Evolutionary conservation across 2,888 invertebrate species (phyloP), one percentile per base, ranked within the genome.

Genomic region (Synergus laeviventris): DNA sequence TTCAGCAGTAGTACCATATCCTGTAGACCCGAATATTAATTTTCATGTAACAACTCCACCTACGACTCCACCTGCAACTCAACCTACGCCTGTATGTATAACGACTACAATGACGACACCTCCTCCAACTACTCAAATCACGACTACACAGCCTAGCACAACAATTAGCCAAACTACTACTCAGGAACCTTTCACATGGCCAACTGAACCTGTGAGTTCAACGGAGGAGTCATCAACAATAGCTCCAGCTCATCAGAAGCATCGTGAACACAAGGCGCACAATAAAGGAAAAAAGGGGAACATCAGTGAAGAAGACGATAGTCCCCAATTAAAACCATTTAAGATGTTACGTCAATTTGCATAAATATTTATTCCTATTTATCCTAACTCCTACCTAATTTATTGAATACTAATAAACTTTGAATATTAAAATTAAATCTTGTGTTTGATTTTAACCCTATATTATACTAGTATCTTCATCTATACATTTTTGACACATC

Each of bases 381-480:
- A 14, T 14, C 3, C 21, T 8, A 59, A 59, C 18, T 24, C 2
- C 24, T 21, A 12, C 14, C 12, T 59, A 21, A 59, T 59, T 59
- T 59, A 59, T 59, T 59, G 5, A 24, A 24, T 24, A 24, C 56
- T 59, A 59, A 59, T 59, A 59, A 59, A 59, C 5, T 59, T 59
- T 5, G 2, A 1, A 2, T 3, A 8, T 14, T 1, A 1, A 21
- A 59, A 59, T 12, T 59, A 14, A 59, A 24, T 24, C 1, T 59
- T 59, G 2, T 12, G 0, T 59, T 12, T 14, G 4, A 1, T 59
- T 11, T 12, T 5, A 1, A 12, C 1, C 56, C 5, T 18, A 18
- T 0, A n/a, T 49, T 2, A 9, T 2, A 18, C 49, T 49, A 18
- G n/a, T n/a, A 49, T 9, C n/a, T 49, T 18, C 1, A 18, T 18